phyloP scores from a whole-genome alignment of 2,888 invertebrate species.

The Peribatodes rhomboidaria region DNA sequence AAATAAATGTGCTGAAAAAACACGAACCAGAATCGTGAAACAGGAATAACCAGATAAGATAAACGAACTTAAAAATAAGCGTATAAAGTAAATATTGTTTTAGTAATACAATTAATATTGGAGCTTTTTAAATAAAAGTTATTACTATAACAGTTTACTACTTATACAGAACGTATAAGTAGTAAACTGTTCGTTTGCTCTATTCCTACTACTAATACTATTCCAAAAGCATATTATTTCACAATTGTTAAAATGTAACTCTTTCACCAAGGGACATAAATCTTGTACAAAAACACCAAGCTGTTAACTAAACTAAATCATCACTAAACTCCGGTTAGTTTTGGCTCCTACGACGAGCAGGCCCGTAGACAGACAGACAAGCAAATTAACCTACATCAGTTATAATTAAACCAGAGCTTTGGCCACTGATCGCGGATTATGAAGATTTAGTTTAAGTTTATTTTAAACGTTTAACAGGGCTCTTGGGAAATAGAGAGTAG shows the following conservation, averaged over 20 bases:
- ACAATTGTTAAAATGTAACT: too few relatives aligned
- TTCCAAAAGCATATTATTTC: too few relatives aligned
- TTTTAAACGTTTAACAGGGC: slow-evolving; percentile 19
- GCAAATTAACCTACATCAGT: slow-evolving; percentile 63
- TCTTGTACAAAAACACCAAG: background rate
- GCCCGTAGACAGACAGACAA: slow-evolving; percentile 54
- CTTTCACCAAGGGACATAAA: background rate
- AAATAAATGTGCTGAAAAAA: background rate
- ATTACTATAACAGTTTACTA: too few relatives aligned
- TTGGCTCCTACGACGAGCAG: slow-evolving; percentile 23
- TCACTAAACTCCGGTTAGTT: slow-evolving; percentile 9
- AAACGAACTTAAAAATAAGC: too few relatives aligned
- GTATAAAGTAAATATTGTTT: background rate
- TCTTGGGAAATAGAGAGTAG: background rate
- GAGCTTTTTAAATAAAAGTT: background rate
- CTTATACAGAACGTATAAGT: too few relatives aligned
- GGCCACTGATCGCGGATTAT: slow-evolving; percentile 29
- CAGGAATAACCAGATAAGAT: background rate
- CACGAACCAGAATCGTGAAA: background rate
- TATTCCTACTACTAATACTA: too few relatives aligned
- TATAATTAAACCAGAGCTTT: slow-evolving; percentile 35
- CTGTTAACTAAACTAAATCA: background rate
- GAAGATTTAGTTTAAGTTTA: slow-evolving; percentile 16
- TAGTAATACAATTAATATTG: background rate
- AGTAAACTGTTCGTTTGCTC: too few relatives aligned